phyloP scores from a whole-genome alignment of 1,140 invertebrate species.

The Probaryconus sp. region DNA sequence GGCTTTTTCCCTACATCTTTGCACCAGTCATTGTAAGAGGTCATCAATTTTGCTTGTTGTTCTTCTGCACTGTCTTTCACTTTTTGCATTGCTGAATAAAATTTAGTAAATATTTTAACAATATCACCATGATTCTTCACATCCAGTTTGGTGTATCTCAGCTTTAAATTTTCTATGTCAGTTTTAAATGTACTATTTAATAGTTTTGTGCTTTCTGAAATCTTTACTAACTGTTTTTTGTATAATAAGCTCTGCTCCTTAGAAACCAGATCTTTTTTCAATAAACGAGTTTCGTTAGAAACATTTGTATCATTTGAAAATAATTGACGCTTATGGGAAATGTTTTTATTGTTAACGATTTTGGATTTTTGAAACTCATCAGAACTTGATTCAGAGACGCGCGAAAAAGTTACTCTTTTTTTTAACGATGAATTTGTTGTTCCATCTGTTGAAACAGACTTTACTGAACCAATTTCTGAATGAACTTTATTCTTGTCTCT shows the following conservation, averaged over 20 bases:
- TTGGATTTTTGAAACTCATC: not conserved
- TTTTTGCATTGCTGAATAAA: conserved; percentile 13
- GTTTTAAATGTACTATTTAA: conserved; percentile 43
- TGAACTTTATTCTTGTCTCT: too few relatives aligned
- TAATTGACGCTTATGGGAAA: conserved; percentile 3
- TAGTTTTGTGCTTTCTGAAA: conserved; percentile 3
- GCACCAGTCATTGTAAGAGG: conserved; percentile 14
- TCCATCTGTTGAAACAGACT: too few relatives aligned
- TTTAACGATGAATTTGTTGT: conserved; percentile 14
- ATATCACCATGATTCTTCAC: conserved; percentile 35
- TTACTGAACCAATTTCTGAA: too few relatives aligned
- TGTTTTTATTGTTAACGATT: not conserved
- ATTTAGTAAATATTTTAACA: conserved; percentile 31
- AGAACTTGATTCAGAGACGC: not conserved
- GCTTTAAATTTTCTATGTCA: conserved; percentile 41
- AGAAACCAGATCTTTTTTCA: conserved; percentile 20
- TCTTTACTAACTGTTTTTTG: conserved; percentile 27
- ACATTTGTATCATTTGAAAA: conserved; percentile 5
- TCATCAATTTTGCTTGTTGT: conserved; percentile 25
- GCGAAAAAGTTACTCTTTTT: conserved; percentile 35
- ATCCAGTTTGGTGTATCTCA: conserved; percentile 38
- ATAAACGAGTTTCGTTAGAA: not conserved
- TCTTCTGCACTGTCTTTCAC: not conserved
- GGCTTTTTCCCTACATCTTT: conserved; percentile 28
- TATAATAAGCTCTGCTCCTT: conserved; percentile 31